Evolutionary conservation across 1,140 invertebrate genomes (phyloP), one percentile per base, ranked within the genome.

Genomic region (Aphelinus certus): DNA sequence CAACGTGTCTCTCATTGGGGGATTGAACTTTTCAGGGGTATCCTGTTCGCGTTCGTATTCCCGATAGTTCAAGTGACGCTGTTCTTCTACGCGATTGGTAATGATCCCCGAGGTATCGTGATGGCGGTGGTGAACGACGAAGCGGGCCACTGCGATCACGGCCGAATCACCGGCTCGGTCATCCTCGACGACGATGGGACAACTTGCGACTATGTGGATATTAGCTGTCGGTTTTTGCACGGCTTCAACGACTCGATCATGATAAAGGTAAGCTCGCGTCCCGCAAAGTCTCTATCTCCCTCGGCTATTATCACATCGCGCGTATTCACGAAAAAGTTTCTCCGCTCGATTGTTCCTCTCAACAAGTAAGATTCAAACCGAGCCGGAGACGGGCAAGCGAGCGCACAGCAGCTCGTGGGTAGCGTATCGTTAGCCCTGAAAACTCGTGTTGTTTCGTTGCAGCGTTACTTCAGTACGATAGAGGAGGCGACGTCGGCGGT

Each of bases 41-140:
- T 96, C 7, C 81, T 93, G 70, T 97, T 97, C 83, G 92, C 95
- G 68, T 88, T 96, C 46, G 77, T 95, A 47, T 92, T 97, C 77
- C 96, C 96, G 1, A 87, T 95, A 2, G 83, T 96, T 6, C 92
- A 97, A 89, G 88, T 94, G n/a, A 86, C 92, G 3, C 86, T 94
- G 1, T 97, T 97, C 83, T 94, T 96, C 85, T 78, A 93, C 49
- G 92, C 94, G 9, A 92, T 97, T 65, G 96, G 96, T 4, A 89
- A 91, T 46, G 93, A 96, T 77, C 94, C 95, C 0, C 90, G 90
- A 70, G 89, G 91, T 56, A 87, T 97, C 0, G 87, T 88, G 10
- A 78, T 97, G 9, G 95, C 91, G 0, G 86, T 98, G 0, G 92
- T 96, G 1, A 95, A 95, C 79, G 86, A 93, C 1, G 95, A 96